Percentiles rank a stretch among this genome's conserved stretches.
phyloP scores from a whole-genome alignment of 2,113 vertebrate species.

The Ranitomeya variabilis region DNA sequence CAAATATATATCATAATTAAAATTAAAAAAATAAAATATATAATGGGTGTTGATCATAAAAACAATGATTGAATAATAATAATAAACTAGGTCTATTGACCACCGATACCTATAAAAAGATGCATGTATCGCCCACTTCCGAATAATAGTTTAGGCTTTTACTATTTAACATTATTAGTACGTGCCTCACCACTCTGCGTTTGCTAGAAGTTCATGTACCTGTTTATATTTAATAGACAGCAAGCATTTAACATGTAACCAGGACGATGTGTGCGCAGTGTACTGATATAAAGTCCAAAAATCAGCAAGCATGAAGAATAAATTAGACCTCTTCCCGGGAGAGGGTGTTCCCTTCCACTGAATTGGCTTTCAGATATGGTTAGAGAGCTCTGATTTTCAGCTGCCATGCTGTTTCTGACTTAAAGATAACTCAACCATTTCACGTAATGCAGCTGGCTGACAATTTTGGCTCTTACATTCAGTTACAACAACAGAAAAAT shows the following conservation, averaged over 20 bases:
- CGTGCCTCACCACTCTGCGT: background rate
- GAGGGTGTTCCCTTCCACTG: constrained; percentile 1
- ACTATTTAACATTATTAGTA: too few relatives aligned
- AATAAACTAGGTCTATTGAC: too few relatives aligned
- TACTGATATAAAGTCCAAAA: background rate
- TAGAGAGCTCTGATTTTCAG: background rate
- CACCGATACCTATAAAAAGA: background rate
- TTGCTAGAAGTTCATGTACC: constrained; percentile 1
- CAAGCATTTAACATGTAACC: constrained; percentile 42
- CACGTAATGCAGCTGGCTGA: background rate
- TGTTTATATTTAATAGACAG: constrained; percentile 37
- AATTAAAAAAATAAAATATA: too few relatives aligned
- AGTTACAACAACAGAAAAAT: constrained; percentile 41
- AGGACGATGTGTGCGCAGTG: background rate
- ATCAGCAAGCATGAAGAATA: constrained; percentile 43
- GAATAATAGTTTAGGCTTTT: background rate
- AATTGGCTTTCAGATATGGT: constrained; percentile 31
- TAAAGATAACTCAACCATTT: constrained; percentile 18
- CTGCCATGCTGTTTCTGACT: constrained; percentile 15
- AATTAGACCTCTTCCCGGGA: constrained; percentile 33
- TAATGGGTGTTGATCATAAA: too few relatives aligned
- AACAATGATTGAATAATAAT: too few relatives aligned
- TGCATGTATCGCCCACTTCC: background rate
- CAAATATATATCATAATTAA: too few relatives aligned
- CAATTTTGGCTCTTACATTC: constrained; percentile 27